These are phyloP conservation scores for Caenorhabditis becei DNA, from an alignment of 2,888 invertebrate species.

Conservation along the genomic window DNA sequence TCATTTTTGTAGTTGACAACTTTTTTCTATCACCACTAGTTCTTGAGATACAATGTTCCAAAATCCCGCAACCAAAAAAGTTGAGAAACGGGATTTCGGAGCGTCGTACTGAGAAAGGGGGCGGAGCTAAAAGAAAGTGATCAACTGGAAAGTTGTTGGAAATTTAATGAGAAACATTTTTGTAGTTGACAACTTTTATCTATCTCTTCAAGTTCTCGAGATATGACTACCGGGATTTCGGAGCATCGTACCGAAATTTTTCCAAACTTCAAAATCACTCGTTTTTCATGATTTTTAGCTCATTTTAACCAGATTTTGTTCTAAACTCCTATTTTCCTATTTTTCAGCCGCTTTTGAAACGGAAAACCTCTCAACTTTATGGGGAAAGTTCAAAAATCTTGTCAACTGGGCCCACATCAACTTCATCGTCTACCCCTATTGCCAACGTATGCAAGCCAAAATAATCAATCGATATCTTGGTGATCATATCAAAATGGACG, in stretches of 20 bases:
- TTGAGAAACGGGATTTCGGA: too few species aligned
- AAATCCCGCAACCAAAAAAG: too few species aligned
- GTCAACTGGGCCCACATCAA: conserved; percentile 52
- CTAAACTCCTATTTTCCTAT: background rate
- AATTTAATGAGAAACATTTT: too few species aligned
- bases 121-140: too few species aligned
- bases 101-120: too few species aligned
- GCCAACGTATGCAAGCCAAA: background rate
- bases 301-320: conserved; percentile 1
- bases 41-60: too few species aligned
- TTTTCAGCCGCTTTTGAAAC: conserved; percentile 45
- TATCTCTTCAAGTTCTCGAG: too few species aligned
- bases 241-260: background rate
- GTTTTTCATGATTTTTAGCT: background rate
- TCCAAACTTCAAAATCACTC: background rate
- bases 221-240: too few species aligned
- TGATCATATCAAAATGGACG: background rate
- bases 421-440: conserved; percentile 39
- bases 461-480: conserved; percentile 35
- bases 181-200: too few species aligned
- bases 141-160: too few species aligned
- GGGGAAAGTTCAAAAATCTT: conserved; percentile 40
- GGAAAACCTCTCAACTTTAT: conserved; percentile 34
- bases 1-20: too few species aligned
- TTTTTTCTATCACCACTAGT: too few species aligned